phyloP scores from a whole-genome alignment of 2,113 vertebrate genomes.

The Lycocorax pyrrhopterus region DNA sequence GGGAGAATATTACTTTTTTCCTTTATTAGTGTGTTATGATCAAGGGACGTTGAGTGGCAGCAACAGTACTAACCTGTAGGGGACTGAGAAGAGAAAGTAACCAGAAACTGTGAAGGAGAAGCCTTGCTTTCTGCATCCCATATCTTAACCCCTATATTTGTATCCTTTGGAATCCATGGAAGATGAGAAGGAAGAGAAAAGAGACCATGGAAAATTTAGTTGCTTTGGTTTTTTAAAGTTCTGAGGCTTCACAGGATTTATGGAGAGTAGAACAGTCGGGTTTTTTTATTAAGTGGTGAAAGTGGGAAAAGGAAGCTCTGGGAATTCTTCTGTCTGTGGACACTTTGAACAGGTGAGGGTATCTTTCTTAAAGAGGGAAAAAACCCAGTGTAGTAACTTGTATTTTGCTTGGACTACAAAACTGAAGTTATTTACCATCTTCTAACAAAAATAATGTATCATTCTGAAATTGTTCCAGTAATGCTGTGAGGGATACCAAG shows the following conservation, averaged over 20 bases:
- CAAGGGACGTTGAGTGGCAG: not conserved
- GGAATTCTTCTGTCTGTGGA: not conserved
- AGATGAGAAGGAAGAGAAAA: not conserved
- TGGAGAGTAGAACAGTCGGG: not conserved
- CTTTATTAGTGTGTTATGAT: not conserved
- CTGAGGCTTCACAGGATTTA: not conserved
- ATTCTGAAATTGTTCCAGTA: not conserved
- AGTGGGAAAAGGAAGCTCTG: not conserved
- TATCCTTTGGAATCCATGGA: not conserved
- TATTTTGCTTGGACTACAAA: not conserved
- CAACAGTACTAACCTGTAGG: not conserved
- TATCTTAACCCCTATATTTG: accelerated
- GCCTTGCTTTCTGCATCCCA: not conserved
- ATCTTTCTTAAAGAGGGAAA: not conserved
- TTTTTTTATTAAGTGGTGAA: not conserved
- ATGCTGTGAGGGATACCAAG: not conserved
- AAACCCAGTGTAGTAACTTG: not conserved
- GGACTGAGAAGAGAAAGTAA: not conserved
- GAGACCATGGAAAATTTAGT: not conserved
- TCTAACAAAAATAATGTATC: not conserved
- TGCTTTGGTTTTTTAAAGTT: not conserved
- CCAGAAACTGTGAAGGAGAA: not conserved
- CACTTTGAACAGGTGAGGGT: not conserved
- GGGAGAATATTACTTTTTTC: not conserved
- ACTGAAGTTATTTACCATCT: not conserved